Base-by-base conservation (phyloP, 2,113 vertebrate species). In the Merops nubicus region DNA sequence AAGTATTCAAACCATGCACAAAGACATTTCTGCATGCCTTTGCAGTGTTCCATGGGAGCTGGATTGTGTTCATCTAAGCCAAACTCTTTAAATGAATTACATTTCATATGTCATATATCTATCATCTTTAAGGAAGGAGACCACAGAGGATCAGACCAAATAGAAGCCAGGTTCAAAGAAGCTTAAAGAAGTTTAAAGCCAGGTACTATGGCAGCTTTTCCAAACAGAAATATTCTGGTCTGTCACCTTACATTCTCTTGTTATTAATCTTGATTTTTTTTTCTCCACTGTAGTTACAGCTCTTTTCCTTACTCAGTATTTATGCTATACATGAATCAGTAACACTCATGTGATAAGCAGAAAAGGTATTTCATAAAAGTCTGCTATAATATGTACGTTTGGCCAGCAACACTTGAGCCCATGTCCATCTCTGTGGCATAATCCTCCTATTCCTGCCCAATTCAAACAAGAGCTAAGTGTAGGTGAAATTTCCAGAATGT, bases 1-100 rank as follows among this genome's bases (percentile, higher is more conserved):
- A 91, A 97, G 60, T 91, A 96, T 96, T 96, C 83, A 60, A 95
- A 51, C 86, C 94, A 95, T 84, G 94, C 89, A 91, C 91, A 95
- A 91, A 95, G 92, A 92, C 91, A 92, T 91, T 93, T 95, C 63
- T 96, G 72, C 95, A 92, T 93, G 90, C 63, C 72, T 91, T 96
- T 94, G 91, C 94, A 93, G 88, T 82, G 82, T 70, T 95, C 78
- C 63, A 73, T 84, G 88, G 90, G 75, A 95, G 68, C 45, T 88
- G 91, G 67, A 90, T 80, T 96, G 64, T 95, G 91, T 92, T 93
- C 94, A 89, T 80, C 85, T 88, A 82, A 89, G 91, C 89, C 91
- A 95, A 96, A 82, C 78, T 94, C 88, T 79, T 91, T 80, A 93
- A 86, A 87, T 48, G 18, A 86, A 93, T 86, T 92, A 83, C 79